phyloP scores from a whole-genome alignment of 2,113 vertebrate species.

The Silurus glanis region DNA sequence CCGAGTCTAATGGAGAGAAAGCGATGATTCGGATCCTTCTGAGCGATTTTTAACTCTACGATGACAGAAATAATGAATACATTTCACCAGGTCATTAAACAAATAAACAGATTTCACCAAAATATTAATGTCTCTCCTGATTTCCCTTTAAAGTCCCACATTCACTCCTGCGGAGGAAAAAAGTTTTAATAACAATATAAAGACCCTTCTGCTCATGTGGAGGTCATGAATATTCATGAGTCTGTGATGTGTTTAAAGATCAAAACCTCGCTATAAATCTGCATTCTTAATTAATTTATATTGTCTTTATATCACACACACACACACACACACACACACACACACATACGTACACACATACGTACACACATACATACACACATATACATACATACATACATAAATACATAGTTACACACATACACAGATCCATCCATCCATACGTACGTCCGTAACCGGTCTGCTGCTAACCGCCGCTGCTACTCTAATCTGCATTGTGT shows the following conservation, averaged over 20 bases:
- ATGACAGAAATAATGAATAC: slow-evolving; percentile 47
- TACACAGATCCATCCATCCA: no score
- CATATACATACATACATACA: no score
- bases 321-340: no score
- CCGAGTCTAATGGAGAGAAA: slow-evolving; percentile 48
- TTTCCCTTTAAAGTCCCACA: neutral
- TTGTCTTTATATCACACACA: neutral
- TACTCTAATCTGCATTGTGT: no score
- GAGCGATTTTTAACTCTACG: slow-evolving; percentile 17
- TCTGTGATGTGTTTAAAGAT: neutral
- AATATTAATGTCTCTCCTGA: slow-evolving; percentile 16
- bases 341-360: no score
- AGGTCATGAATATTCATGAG: neutral
- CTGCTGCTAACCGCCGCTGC: no score
- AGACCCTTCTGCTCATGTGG: neutral
- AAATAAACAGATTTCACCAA: slow-evolving; percentile 26
- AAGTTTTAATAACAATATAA: slow-evolving; percentile 14
- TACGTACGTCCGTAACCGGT: no score
- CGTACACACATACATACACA: no score
- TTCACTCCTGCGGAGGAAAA: neutral
- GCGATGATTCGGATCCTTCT: slow-evolving; percentile 38
- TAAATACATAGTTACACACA: no score
- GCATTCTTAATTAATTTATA: slow-evolving; percentile 20
- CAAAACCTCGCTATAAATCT: neutral
- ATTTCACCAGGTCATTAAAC: slow-evolving; percentile 43